These are phyloP conservation scores for Forficula auricularia DNA, from an alignment of 1,140 invertebrate genomes.

Conservation along the genomic window DNA sequence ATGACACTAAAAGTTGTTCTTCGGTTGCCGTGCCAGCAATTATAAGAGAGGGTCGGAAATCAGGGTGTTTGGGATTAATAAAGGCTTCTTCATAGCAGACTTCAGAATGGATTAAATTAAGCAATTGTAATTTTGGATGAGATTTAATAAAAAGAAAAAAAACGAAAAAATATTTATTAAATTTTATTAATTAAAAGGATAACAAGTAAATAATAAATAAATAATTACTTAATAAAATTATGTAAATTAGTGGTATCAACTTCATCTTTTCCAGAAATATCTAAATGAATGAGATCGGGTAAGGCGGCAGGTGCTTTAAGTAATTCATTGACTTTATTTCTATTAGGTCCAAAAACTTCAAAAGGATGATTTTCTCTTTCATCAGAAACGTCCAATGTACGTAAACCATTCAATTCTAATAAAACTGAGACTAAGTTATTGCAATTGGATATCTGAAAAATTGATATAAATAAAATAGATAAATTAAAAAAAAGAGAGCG, in stretches of 20 bases:
- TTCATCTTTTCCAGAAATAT: constrained; percentile 48
- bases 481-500: neutral
- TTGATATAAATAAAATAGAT: neutral
- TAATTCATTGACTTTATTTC: constrained; percentile 31
- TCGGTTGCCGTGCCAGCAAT: constrained; percentile 44
- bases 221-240: constrained; percentile 26
- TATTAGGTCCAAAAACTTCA: constrained; percentile 25
- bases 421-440: constrained; percentile 35
- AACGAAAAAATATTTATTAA: no score
- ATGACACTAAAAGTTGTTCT: constrained; percentile 41
- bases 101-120: constrained; percentile 42
- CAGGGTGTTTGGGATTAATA: constrained; percentile 27
- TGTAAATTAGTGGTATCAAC: constrained; percentile 33
- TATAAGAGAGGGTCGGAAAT: constrained; percentile 27
- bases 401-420: constrained; percentile 36
- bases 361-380: constrained; percentile 33
- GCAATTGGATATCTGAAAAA: constrained; percentile 10
- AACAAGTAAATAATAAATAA: no score
- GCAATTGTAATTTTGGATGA: constrained; percentile 35
- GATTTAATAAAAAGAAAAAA: constrained; percentile 6
- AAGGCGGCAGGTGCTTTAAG: constrained; percentile 31
- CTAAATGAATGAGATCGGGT: constrained; percentile 42
- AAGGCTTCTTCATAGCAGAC: constrained; percentile 40
- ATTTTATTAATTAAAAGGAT: no score
- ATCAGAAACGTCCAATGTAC: constrained; percentile 46